phyloP scores from a whole-genome alignment of 2,888 invertebrate genomes.

The Dryococelus australis region DNA sequence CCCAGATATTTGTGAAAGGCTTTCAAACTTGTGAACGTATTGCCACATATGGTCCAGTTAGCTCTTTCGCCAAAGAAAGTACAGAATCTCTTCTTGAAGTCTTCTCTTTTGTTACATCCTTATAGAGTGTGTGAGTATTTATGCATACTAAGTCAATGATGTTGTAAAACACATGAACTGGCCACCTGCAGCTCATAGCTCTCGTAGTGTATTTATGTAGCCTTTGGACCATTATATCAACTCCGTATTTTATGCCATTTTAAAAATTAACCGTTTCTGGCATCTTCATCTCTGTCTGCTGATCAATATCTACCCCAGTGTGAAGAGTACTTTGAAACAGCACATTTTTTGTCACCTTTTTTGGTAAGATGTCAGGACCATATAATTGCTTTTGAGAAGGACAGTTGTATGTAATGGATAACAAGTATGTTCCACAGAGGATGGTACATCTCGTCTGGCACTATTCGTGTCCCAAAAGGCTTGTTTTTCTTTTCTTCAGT shows the following conservation, averaged over 20 bases:
- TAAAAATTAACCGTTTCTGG: background rate
- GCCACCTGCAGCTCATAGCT: background rate
- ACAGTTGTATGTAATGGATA: too few species aligned
- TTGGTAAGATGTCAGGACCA: too few species aligned
- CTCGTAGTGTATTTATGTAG: background rate
- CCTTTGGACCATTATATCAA: too few species aligned
- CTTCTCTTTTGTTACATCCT: background rate
- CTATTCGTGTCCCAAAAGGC: background rate
- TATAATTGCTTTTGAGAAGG: background rate
- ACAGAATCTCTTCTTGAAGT: background rate
- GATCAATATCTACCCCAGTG: background rate
- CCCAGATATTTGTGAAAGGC: background rate
- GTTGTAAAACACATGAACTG: background rate
- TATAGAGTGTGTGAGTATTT: background rate
- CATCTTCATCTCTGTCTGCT: background rate
- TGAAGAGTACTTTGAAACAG: background rate
- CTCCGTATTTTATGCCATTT: background rate
- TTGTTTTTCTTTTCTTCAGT: background rate
- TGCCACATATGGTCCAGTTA: constrained; percentile 1
- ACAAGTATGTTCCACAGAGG: background rate
- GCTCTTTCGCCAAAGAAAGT: background rate
- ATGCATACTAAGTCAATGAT: too few species aligned
- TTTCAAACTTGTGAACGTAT: background rate
- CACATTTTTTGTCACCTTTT: background rate
- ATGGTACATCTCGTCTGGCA: background rate